phyloP scores from a whole-genome alignment of 2,888 invertebrate genomes.

The Gerris lacustris region DNA sequence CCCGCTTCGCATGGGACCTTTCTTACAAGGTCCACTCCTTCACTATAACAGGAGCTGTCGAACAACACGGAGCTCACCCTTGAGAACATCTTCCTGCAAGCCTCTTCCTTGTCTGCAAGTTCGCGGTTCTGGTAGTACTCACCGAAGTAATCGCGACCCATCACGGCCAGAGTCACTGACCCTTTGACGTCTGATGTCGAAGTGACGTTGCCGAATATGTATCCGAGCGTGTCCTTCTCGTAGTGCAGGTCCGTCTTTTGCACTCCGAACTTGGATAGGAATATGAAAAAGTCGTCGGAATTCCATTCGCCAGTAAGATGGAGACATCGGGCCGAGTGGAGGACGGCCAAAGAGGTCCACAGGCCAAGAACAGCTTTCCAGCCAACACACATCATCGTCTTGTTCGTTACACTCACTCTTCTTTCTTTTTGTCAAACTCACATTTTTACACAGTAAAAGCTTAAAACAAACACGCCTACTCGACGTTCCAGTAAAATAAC shows the following conservation, averaged over 20 bases:
- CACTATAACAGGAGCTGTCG: constrained; percentile 66
- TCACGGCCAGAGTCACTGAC: constrained; percentile 72
- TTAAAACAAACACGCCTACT: too few species aligned
- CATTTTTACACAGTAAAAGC: too few species aligned
- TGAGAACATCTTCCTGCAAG: constrained; percentile 78
- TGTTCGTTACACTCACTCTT: too few species aligned
- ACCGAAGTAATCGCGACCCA: constrained; percentile 77
- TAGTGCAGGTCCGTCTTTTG: constrained; percentile 86
- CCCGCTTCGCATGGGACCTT: constrained; percentile 70
- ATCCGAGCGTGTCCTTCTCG: constrained; percentile 77
- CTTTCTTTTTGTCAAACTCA: too few species aligned
- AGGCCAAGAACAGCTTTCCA: too few species aligned
- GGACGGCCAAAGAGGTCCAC: too few species aligned
- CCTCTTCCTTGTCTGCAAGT: constrained; percentile 50
- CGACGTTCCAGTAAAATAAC: too few species aligned
- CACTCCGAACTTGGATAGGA: constrained; percentile 89
- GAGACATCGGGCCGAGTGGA: not conserved
- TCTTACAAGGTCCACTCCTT: constrained; percentile 57
- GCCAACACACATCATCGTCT: too few species aligned
- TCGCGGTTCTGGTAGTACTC: constrained; percentile 76
- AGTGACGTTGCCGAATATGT: constrained; percentile 91
- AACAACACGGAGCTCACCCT: constrained; percentile 70
- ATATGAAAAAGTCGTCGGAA: constrained; percentile 69
- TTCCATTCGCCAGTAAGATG: constrained; percentile 54
- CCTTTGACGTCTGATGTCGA: constrained; percentile 51